Base-by-base conservation (phyloP, 2,888 invertebrate species). In the Agapostemon virescens region DNA sequence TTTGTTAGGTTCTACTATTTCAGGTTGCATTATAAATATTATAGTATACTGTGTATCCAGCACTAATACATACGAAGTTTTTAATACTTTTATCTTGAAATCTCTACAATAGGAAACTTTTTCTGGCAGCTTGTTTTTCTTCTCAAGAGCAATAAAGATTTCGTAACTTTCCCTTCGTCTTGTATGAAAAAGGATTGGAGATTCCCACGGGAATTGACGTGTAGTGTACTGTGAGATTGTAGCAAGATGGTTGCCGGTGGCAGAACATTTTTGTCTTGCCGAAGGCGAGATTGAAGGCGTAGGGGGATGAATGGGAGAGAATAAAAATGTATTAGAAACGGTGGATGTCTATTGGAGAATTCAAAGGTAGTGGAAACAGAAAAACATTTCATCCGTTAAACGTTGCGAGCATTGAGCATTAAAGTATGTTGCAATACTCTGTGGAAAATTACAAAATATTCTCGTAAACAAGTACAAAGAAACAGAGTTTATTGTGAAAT, bases 201-300 rank as follows among this genome's bases (percentile, higher is more conserved):
- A 33, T 36, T n/a, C 33, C 69, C 45, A 49, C 11, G 63, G 63
- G 63, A 33, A 36, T 63, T 63, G 63, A 36, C 36, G 63, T 63
- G 36, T 36, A 63, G 63, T 36, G n/a, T 63, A 36, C 63, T n/a
- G 63, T 36, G 63, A 63, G 63, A 63, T 63, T 36, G 63, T 63
- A 20, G 36, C 33, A 63, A 63, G 63, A 63, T n/a, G 36, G 63
- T 33, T 33, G 63, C 63, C 63, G 63, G 20, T 63, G 63, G 63
- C 63, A 11, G n/a, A 11, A 3, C 63, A 63, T 63, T 63, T 63
- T 63, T 63, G 63, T 63, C 33, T 63, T 36, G 63, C 63, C 63
- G 36, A 13, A 20, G 63, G 36, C 63, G n/a, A 36, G 33, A 63
- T 63, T 36, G 33, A n/a, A 36, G 33, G 33, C 63, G 36, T 1